phyloP scores from a whole-genome alignment of 2,797 vertebrate species.

The Lycodopsis pacificus region DNA sequence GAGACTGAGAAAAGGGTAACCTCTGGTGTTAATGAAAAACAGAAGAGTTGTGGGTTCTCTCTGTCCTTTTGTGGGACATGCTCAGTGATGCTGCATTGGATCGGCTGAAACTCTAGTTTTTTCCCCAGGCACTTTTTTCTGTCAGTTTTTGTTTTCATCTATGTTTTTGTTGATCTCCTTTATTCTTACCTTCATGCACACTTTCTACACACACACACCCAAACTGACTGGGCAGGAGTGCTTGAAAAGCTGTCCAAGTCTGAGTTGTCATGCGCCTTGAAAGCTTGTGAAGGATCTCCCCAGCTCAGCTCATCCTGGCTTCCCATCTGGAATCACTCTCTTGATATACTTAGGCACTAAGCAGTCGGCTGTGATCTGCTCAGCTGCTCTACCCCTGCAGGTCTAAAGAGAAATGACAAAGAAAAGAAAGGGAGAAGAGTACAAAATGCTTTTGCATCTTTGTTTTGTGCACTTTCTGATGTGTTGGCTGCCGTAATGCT shows the following conservation, averaged over 20 bases:
- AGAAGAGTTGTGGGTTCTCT: conserved; percentile 53
- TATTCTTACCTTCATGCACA: conserved; percentile 10
- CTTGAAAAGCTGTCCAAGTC: conserved; percentile 7
- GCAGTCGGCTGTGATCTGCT: not conserved
- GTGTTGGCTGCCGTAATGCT: not conserved
- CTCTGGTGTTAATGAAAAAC: conserved; percentile 69
- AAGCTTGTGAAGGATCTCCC: conserved; percentile 47
- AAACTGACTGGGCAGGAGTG: conserved; percentile 15
- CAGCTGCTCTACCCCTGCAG: conserved; percentile 49
- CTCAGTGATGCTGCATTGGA: conserved; percentile 24
- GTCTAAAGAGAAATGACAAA: conserved; percentile 21
- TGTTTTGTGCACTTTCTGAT: not conserved
- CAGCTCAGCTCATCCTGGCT: conserved; percentile 39
- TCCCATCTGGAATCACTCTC: conserved; percentile 64
- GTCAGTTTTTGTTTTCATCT: not conserved
- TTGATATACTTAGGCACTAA: conserved; percentile 2
- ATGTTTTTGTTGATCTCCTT: conserved; percentile 10
- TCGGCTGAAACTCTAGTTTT: conserved; percentile 39
- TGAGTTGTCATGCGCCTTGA: conserved; percentile 28
- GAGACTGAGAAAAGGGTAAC: conserved; percentile 61
- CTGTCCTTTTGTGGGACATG: conserved; percentile 44
- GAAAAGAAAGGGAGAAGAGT: not conserved
- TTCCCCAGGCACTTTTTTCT: conserved; percentile 6
- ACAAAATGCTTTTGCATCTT: not conserved
- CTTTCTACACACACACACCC: conserved; percentile 9